These are phyloP conservation scores for Proisotoma minuta DNA, from an alignment of 2,888 invertebrate species.

Conservation along the genomic window DNA sequence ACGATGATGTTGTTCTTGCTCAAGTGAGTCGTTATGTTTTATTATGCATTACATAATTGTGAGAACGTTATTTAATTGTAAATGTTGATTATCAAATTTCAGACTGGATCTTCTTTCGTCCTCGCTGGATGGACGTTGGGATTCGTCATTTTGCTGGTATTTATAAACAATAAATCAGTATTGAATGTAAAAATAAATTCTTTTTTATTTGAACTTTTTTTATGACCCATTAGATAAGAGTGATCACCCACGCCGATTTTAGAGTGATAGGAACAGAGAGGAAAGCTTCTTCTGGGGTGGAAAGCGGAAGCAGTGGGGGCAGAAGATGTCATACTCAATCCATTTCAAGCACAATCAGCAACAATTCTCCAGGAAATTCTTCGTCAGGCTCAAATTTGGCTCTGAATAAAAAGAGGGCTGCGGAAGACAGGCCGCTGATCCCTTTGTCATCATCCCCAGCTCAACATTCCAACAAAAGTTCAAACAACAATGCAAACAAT, in stretches of 20 bases:
- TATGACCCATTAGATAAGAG: no score
- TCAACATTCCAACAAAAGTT: no score
- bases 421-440: no score
- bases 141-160: slow-evolving; percentile 38
- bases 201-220: no score
- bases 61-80: neutral
- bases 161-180: no score
- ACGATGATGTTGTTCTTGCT: slow-evolving; percentile 44
- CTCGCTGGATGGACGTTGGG: slow-evolving; percentile 44
- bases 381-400: no score
- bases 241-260: slow-evolving; percentile 45
- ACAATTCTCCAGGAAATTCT: neutral
- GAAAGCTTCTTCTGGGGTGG: slow-evolving; percentile 10
- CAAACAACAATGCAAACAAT: no score
- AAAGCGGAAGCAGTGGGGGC: neutral
- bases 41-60: neutral
- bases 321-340: neutral
- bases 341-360: neutral
- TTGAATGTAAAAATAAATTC: no score
- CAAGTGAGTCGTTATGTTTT: slow-evolving; percentile 28
- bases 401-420: no score
- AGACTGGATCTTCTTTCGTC: slow-evolving; percentile 44
- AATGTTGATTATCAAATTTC: slow-evolving; percentile 3
- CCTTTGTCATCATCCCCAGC: no score
- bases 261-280: slow-evolving; percentile 19